Percentiles rank a stretch among this genome's conserved stretches.
These are phyloP conservation scores for Nicator chloris DNA, from an alignment of 2,113 vertebrate genomes.

Conservation along the genomic window DNA sequence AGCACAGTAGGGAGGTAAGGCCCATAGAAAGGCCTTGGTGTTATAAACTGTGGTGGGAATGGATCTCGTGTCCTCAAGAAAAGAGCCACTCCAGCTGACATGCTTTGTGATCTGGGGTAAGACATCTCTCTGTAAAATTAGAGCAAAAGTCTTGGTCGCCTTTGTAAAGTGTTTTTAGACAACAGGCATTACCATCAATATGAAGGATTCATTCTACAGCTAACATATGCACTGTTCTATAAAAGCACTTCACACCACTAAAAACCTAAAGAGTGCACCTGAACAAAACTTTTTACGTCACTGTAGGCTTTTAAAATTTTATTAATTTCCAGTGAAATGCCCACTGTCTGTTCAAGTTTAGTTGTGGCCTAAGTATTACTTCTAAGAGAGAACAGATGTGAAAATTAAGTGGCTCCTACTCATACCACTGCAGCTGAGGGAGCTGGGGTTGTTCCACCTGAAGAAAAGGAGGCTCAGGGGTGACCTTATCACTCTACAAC, in stretches of 20 bases:
- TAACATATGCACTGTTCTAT: neutral
- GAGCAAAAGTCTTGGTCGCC: neutral
- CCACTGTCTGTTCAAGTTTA: neutral
- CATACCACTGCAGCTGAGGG: rapidly evolving
- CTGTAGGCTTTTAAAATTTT: neutral
- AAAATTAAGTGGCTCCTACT: neutral
- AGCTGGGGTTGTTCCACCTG: neutral
- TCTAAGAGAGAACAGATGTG: neutral
- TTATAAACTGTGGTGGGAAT: neutral
- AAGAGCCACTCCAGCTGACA: neutral
- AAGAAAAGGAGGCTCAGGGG: neutral
- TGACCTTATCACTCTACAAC: neutral
- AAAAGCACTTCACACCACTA: neutral
- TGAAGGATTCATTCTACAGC: neutral
- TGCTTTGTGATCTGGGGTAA: neutral
- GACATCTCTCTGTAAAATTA: neutral
- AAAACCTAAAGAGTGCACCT: neutral
- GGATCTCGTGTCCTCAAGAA: neutral
- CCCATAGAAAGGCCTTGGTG: neutral
- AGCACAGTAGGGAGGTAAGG: neutral
- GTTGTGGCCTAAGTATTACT: neutral
- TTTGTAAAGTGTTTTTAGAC: neutral
- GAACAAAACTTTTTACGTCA: neutral
- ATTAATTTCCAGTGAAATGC: neutral
- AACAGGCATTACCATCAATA: neutral